Conservation (phyloP, 2,113 vertebrate species). For the Ivindomyrus marchei region DNA sequence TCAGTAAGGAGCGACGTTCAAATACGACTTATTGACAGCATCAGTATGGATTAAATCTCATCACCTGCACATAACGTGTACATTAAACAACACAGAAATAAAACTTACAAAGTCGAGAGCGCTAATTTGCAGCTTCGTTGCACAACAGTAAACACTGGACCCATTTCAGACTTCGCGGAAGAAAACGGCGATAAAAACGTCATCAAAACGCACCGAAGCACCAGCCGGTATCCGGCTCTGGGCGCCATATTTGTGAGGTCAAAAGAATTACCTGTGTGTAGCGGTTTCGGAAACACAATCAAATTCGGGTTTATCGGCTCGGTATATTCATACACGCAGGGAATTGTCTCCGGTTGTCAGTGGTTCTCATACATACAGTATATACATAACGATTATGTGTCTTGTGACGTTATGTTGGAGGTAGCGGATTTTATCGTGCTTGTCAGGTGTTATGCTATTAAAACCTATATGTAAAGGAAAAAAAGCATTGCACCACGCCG, state of each 20-base stretch:
- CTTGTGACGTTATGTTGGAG: background rate
- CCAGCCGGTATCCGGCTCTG: background rate
- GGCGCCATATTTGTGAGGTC: background rate
- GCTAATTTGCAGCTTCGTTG: background rate
- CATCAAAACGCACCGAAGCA: background rate
- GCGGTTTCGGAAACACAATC: background rate
- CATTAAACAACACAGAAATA: background rate
- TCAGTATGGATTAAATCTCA: background rate
- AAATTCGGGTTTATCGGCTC: background rate
- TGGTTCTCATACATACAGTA: background rate
- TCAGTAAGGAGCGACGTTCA: background rate
- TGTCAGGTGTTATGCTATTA: background rate
- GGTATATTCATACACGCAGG: background rate
- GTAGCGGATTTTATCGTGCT: background rate
- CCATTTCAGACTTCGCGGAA: conserved; percentile 10
- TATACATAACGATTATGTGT: background rate
- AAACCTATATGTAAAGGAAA: background rate
- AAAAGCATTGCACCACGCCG: background rate
- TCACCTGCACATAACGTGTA: background rate
- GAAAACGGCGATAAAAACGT: background rate
- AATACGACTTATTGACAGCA: background rate
- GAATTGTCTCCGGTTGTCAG: background rate
- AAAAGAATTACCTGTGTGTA: background rate
- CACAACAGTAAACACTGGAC: background rate
- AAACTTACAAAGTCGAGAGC: background rate